Evolutionary conservation across 2,888 invertebrate genomes (phyloP), one percentile per base, ranked within the genome.

Genomic region (Pseudococcus jackbeardsleyi): DNA sequence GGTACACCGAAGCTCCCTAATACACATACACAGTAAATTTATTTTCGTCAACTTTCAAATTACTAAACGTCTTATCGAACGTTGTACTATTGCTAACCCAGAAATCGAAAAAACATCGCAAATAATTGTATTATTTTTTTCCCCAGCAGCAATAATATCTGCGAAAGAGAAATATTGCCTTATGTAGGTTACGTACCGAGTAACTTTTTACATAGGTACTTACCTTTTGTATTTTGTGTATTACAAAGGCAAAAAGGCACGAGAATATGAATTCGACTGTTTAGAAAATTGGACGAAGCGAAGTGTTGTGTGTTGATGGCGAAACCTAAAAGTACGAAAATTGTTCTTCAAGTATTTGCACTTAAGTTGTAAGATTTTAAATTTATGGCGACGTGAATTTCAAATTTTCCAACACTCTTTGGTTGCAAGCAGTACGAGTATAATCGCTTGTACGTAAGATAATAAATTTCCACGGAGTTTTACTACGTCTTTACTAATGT

Each of bases 31-130:
- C 77, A 42, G 79, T 15, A 42, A 79, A 79, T 79, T 79, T 79
- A 79, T 79, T 79, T 79, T 79, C 79, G 79, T 42, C 79, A 39
- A 79, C 26, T 79, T 77, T 77, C 17, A 39, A 77, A 77, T 77
- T 77, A 77, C 77, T 77, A 77, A 50, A 50, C 39, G 77, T 77
- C 77, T 77, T 77, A 68, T 68, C 19, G 68, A 68, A 68, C 11
- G 68, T 26, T 50, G 68, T 11, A 33, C 15, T 17, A 77, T 39
- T 79, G 42, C 42, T 79, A 42, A 59, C 19, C 19, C 3, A 39
- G 79, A 79, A 79, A 79, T 12, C 8, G 6, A 17, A 33, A 33
- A 33, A 33, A 33, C 26, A 1, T 33, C 26, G 26, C 72, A 72
- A 33, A 79, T 79, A 79, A 79, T 72, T 42, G 79, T 39, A 79